Evolutionary conservation across 2,888 invertebrate genomes (phyloP), one percentile per base, ranked within the genome.

Genomic region (Micoletzkya japonica): DNA sequence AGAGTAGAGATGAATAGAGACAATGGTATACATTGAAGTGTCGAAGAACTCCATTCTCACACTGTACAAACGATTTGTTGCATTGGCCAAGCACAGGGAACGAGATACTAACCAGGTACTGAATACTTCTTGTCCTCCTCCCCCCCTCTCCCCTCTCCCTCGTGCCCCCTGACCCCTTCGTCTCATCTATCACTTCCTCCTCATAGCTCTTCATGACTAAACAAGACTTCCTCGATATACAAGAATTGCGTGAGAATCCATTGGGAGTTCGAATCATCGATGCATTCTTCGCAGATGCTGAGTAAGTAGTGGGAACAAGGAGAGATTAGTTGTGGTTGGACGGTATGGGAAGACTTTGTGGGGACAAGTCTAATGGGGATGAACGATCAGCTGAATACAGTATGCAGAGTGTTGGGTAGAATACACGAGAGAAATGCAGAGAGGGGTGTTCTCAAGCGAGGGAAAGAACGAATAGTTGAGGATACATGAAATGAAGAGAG

Each of bases 241-340:
- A 96, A 0, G 98, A 98, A 86, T 88, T 98, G 73, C 96, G 96
- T 0, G 96, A 97, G 78, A 98, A 98, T 88, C 98, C 98, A 0
- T 88, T 98, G 0, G 95, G 97, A 52, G 96, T 97, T 83, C 90
- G 97, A 79, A 97, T 98, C 83, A 96, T 98, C 0, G 94, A 97
- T 87, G 93, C 96, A 0, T 98, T 98, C 88, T 98, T 98, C 86
- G 92, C 92, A 37, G 94, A 88, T 74, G 92, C 92, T 82, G 87
- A 87, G 87, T 83, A 52, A 77, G 81, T 77, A 66, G 32, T n/a
- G n/a, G n/a, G n/a, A n/a, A n/a, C n/a, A n/a, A n/a, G n/a, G n/a
- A n/a, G n/a, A n/a, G n/a, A n/a, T n/a, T n/a, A n/a, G n/a, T n/a
- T n/a, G n/a, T n/a, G n/a, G n/a, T n/a, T n/a, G n/a, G n/a, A n/a